These are phyloP conservation scores for Leptodactylus fallax DNA, from an alignment of 2,797 vertebrate genomes.

Conservation along the genomic window DNA sequence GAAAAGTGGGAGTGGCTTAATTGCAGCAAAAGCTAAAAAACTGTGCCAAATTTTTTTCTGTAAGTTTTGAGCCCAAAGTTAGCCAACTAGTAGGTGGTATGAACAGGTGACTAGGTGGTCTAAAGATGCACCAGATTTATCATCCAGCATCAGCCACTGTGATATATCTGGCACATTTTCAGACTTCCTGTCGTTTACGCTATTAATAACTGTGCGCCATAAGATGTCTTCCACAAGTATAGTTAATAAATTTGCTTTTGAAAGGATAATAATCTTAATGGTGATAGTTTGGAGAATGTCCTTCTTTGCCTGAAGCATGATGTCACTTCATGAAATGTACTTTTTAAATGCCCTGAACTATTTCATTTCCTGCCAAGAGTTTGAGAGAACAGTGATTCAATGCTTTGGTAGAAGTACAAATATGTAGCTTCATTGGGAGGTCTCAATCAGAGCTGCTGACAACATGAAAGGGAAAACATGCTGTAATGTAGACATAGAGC, in stretches of 20 bases:
- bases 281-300: neutral
- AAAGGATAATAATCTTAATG: conserved; percentile 18
- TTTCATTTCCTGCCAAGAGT: conserved; percentile 52
- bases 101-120: too few relatives aligned
- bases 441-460: conserved; percentile 58
- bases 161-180: too few relatives aligned
- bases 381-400: conserved; percentile 43
- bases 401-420: conserved; percentile 54
- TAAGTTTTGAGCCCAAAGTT: too few relatives aligned
- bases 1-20: too few relatives aligned
- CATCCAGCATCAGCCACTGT: too few relatives aligned
- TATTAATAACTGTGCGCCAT: neutral
- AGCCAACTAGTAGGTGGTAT: too few relatives aligned
- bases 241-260: neutral
- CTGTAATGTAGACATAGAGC: conserved; percentile 40
- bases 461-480: conserved; percentile 42
- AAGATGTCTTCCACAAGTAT: neutral
- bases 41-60: too few relatives aligned
- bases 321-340: conserved; percentile 12
- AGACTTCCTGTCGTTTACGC: too few relatives aligned
- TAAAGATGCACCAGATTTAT: too few relatives aligned
- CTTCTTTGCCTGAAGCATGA: conserved; percentile 28
- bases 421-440: conserved; percentile 60
- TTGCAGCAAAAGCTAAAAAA: too few relatives aligned
- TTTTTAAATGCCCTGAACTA: conserved; percentile 43